phyloP scores from a whole-genome alignment of 2,888 invertebrate genomes.

The Caenorhabditis plicata region DNA sequence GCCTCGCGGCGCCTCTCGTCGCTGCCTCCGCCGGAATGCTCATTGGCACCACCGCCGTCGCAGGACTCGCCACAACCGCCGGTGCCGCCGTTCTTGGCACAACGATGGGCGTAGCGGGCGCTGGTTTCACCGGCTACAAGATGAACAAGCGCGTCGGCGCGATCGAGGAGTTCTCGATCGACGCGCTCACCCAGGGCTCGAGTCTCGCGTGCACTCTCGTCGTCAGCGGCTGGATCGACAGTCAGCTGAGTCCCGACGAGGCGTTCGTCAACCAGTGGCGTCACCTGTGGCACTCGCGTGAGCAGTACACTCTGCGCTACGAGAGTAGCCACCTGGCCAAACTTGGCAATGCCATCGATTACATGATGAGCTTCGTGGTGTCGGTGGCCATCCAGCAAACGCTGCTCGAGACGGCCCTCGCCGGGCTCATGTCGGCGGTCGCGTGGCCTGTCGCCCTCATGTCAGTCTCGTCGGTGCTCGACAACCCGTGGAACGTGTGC shows the following conservation, averaged over 20 bases:
- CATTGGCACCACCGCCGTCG: constrained; percentile 66
- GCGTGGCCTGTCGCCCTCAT: constrained; percentile 74
- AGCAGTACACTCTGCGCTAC: constrained; percentile 73
- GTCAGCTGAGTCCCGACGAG: constrained; percentile 66
- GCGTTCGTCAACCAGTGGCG: constrained; percentile 71
- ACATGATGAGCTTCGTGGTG: constrained; percentile 71
- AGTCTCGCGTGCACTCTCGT: constrained; percentile 72
- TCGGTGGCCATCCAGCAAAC: constrained; percentile 72
- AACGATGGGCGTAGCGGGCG: constrained; percentile 75
- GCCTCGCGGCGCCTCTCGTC: constrained; percentile 74
- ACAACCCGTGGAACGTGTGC: constrained; percentile 76
- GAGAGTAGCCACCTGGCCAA: constrained; percentile 51
- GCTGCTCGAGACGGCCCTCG: constrained; percentile 73
- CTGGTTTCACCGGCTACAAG: constrained; percentile 72
- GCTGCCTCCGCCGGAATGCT: constrained; percentile 68
- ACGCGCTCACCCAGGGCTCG: constrained; percentile 67
- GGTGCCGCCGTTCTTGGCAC: constrained; percentile 70
- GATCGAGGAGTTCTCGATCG: constrained; percentile 74
- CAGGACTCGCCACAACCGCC: constrained; percentile 69
- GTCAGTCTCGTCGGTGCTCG: constrained; percentile 71
- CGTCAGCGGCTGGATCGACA: constrained; percentile 74
- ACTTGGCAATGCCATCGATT: constrained; percentile 71
- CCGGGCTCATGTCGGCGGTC: constrained; percentile 73
- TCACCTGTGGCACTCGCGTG: constrained; percentile 70
- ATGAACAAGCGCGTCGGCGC: constrained; percentile 76